Conservation (phyloP, 2,113 vertebrate genomes). For the Petroica traversi region DNA sequence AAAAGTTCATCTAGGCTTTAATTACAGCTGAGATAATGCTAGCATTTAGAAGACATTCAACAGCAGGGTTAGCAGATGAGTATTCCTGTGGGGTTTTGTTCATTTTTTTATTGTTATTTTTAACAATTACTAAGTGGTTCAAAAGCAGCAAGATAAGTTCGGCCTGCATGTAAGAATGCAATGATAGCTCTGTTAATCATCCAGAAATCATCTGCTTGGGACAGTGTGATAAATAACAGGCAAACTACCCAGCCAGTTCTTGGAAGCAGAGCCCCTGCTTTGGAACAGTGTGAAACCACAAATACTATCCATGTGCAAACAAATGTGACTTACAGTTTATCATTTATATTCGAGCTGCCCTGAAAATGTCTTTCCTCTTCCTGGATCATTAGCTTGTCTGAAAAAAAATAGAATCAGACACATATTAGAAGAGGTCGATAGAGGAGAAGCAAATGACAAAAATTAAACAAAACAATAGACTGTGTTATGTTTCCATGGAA, state of each 20-base stretch:
- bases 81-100: fast-evolving
- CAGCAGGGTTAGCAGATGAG: neutral
- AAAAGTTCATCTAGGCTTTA: neutral
- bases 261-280: constrained; percentile 20
- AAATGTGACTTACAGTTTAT: constrained; percentile 49
- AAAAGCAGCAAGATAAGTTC: neutral
- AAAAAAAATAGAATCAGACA: constrained; percentile 56
- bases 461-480: constrained; percentile 59
- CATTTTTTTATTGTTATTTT: neutral
- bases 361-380: constrained; percentile 47
- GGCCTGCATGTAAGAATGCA: neutral
- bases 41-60: neutral
- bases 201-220: neutral
- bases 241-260: neutral
- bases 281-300: constrained; percentile 19
- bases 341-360: neutral
- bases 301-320: constrained; percentile 20
- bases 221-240: constrained; percentile 14
- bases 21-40: neutral
- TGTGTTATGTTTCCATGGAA: constrained; percentile 64
- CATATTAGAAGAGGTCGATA: constrained; percentile 45
- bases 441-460: constrained; percentile 48
- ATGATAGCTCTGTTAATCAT: neutral
- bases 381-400: constrained; percentile 30
- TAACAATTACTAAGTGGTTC: neutral